phyloP scores from a whole-genome alignment of 2,797 vertebrate species.

The Falco biarmicus region DNA sequence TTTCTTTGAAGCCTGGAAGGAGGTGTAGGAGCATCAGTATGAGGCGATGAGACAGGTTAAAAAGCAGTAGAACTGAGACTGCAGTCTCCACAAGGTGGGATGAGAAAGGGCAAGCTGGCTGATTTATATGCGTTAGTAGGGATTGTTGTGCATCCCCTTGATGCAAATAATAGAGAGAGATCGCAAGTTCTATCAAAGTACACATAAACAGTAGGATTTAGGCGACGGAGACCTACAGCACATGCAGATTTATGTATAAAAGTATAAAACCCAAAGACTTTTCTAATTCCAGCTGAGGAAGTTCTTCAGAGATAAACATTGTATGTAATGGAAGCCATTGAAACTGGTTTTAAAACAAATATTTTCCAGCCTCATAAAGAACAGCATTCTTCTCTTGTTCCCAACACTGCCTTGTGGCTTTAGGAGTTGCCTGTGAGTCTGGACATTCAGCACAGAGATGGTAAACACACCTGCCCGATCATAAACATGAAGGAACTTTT shows the following conservation, averaged over 20 bases:
- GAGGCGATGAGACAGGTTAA: not conserved
- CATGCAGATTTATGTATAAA: not conserved
- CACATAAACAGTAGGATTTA: not conserved
- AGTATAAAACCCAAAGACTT: not conserved
- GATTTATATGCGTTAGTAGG: not conserved
- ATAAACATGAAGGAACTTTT: not conserved
- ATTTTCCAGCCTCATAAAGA: not conserved
- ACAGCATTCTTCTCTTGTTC: not conserved
- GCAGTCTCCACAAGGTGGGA: not conserved
- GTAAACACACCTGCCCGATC: not conserved
- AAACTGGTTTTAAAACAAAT: not conserved
- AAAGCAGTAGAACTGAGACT: not conserved
- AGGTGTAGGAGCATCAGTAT: not conserved
- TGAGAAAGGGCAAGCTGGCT: not conserved
- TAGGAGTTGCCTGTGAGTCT: not conserved
- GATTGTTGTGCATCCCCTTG: not conserved
- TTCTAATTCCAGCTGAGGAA: not conserved
- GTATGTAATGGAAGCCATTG: not conserved
- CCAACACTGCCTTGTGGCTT: not conserved
- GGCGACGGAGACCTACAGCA: accelerated
- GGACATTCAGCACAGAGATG: not conserved
- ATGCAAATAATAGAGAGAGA: not conserved
- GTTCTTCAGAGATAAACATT: not conserved
- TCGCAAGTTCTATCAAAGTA: not conserved
- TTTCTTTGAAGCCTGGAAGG: not conserved